These are phyloP conservation scores for Lysandra coridon DNA, from an alignment of 2,888 invertebrate genomes.

Conservation along the genomic window DNA sequence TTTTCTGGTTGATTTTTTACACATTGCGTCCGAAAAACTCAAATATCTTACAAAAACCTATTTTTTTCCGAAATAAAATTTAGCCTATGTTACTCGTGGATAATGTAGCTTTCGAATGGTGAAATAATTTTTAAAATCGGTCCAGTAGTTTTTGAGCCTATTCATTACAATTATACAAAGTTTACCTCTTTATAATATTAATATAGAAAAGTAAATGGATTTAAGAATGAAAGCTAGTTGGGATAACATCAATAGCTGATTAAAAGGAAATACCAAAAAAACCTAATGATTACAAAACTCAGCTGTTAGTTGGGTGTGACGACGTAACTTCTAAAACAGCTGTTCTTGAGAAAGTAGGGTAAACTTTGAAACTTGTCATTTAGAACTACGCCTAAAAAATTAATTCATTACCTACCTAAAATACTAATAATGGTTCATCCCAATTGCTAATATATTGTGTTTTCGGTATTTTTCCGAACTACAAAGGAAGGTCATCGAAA, in stretches of 20 bases:
- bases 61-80: no score
- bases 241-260: not conserved
- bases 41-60: no score
- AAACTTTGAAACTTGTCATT: slow-evolving; percentile 25
- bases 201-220: not conserved
- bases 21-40: no score
- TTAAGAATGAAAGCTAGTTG: no score
- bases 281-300: slow-evolving; percentile 45
- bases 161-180: no score
- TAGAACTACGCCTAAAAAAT: slow-evolving; percentile 41
- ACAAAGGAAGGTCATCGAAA: slow-evolving; percentile 51
- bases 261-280: slow-evolving; percentile 28
- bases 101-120: no score
- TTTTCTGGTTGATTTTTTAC: no score
- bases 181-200: no score
- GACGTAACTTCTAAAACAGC: slow-evolving; percentile 57
- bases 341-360: slow-evolving; percentile 66
- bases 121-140: no score
- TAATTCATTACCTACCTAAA: not conserved
- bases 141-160: no score
- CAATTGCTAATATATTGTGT: not conserved
- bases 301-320: slow-evolving; percentile 66
- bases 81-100: no score
- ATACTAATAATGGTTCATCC: not conserved
- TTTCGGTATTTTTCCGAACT: slow-evolving; percentile 23